Evolutionary conservation across 2,888 invertebrate species (phyloP), one percentile per base, ranked within the genome.

Genomic region (Odontothrips loti): DNA sequence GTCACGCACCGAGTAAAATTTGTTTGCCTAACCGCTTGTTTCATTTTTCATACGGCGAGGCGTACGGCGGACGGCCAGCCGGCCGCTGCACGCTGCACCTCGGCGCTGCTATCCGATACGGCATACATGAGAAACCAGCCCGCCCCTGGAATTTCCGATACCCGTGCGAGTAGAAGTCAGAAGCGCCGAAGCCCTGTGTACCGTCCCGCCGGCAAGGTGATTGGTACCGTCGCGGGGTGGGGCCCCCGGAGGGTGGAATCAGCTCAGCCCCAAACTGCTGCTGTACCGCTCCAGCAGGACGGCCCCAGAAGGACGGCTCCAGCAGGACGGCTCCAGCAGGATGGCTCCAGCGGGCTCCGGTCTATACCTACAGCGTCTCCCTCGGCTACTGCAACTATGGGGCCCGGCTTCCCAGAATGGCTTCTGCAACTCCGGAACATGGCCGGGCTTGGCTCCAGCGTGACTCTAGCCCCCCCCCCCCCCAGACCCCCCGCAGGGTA

Each of bases 1-100:
- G 58, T 58, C 58, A 58, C 58, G 58, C 58, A 58, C 58, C 15
- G 58, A 58, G 58, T 58, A 2, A 58, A 58, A 58, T 58, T 58
- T 58, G 58, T 58, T 58, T 58, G 58, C 58, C 58, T 58, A 58
- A 58, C 58, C 58, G 58, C 58, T 58, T 58, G 58, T 58, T 58
- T 17, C 58, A 58, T 58, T 58, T 58, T 58, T 58, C 58, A 58
- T 51, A 15, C n/a, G n/a, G n/a, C n/a, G n/a, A n/a, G n/a, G n/a
- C n/a, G n/a, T n/a, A n/a, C n/a, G n/a, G n/a, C n/a, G n/a, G n/a
- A n/a, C n/a, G n/a, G n/a, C n/a, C n/a, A n/a, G n/a, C n/a, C n/a
- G n/a, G n/a, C n/a, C n/a, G n/a, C n/a, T n/a, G n/a, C n/a, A n/a
- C n/a, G n/a, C n/a, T n/a, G n/a, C n/a, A n/a, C n/a, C n/a, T n/a